phyloP scores from a whole-genome alignment of 1,140 invertebrate species.

The Macrobrachium rosenbergii region DNA sequence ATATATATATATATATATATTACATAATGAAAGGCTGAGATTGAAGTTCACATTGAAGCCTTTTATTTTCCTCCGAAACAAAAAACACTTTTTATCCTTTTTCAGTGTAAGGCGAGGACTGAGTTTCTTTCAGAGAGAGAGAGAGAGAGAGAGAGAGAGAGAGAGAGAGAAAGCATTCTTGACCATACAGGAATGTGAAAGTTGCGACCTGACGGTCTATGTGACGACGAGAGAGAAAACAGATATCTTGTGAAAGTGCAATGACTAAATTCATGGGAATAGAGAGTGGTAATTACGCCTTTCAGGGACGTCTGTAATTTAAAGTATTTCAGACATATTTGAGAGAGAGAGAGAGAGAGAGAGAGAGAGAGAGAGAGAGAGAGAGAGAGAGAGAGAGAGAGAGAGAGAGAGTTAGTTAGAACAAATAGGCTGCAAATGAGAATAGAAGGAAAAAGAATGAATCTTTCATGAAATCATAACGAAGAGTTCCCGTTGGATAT shows the following conservation, averaged over 20 bases:
- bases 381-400: background rate
- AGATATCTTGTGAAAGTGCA: background rate
- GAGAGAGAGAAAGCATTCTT: background rate
- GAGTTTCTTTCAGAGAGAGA: background rate
- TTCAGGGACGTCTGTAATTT: background rate
- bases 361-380: slow-evolving; percentile 1
- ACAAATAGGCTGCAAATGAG: background rate
- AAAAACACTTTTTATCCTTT: background rate
- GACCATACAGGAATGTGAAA: too few relatives aligned
- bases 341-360: slow-evolving; percentile 2
- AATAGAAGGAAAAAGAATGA: background rate
- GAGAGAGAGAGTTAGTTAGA: too few relatives aligned
- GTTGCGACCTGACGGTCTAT: too few relatives aligned
- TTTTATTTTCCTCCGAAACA: background rate
- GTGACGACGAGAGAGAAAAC: background rate
- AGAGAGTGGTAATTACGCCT: background rate
- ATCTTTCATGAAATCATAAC: too few relatives aligned
- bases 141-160: slow-evolving; percentile 19
- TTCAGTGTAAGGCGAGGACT: background rate
- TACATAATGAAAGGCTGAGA: too few relatives aligned
- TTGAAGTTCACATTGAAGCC: too few relatives aligned
- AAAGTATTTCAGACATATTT: background rate
- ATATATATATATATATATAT: too few relatives aligned
- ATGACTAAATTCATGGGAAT: background rate
- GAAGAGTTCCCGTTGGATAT: too few relatives aligned